A percentile compares a stretch with the other conserved stretches of the same genome.
Evolutionary conservation across 2,888 invertebrate species (phyloP).

Genomic region (Sycophila texana): DNA sequence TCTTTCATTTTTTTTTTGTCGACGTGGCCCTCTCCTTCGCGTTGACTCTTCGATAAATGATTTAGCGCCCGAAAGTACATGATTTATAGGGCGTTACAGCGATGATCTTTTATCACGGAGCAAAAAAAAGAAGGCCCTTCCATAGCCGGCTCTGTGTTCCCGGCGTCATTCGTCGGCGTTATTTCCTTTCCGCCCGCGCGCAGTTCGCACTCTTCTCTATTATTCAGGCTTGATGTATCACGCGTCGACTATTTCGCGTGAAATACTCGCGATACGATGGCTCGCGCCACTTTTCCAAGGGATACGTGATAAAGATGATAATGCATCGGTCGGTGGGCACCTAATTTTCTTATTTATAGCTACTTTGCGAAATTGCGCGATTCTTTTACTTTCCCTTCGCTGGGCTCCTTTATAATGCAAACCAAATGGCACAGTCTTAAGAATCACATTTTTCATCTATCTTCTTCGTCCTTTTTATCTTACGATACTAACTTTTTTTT

Average conservation of each 20-base stretch:
- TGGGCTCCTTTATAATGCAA: not conserved
- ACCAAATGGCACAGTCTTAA: not conserved
- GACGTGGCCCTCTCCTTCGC: not conserved
- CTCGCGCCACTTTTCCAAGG: not conserved
- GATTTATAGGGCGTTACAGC: constrained; percentile 54
- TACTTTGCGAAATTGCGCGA: constrained; percentile 8
- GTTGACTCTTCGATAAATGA: constrained; percentile 34
- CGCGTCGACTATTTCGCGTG: constrained; percentile 38
- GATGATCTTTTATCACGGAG: constrained; percentile 55
- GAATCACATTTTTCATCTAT: not conserved
- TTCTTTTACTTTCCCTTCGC: not conserved
- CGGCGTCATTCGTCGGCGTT: not conserved
- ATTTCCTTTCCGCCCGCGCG: constrained; percentile 16
- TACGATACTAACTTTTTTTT: not conserved
- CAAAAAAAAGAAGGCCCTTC: not conserved
- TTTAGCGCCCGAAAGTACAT: constrained; percentile 40
- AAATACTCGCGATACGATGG: constrained; percentile 31
- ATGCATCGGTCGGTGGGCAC: not conserved
- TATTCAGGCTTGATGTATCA: constrained; percentile 55
- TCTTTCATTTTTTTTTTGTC: not conserved
- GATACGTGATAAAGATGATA: constrained; percentile 23
- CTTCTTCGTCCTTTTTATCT: not conserved
- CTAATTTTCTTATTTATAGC: constrained; percentile 11
- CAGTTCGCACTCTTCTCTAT: constrained; percentile 35
- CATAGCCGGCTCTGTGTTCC: not conserved